phyloP scores from a whole-genome alignment of 2,888 invertebrate species.

The Dioctria rufipes region DNA sequence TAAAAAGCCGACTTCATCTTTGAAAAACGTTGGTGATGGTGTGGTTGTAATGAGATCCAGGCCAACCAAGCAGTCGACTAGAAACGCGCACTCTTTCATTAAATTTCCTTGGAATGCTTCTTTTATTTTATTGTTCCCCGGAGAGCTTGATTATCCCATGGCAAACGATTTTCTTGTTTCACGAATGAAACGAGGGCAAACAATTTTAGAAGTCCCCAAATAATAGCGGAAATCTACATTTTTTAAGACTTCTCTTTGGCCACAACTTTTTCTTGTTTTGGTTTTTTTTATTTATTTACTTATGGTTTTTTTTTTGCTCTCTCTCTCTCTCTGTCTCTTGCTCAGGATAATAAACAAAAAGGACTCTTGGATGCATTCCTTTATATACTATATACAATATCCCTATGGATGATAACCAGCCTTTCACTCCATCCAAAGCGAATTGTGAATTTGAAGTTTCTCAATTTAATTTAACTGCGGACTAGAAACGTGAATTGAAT shows the following conservation, averaged over 20 bases:
- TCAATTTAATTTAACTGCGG: constrained; percentile 3
- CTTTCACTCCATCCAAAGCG: neutral
- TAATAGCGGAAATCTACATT: constrained; percentile 21
- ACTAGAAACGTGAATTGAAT: neutral
- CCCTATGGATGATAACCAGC: neutral
- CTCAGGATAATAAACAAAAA: neutral
- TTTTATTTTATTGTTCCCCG: constrained; percentile 45
- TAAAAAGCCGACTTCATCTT: neutral
- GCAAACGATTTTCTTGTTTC: constrained; percentile 45
- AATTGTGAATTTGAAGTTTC: neutral
- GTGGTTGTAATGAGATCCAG: constrained; percentile 3
- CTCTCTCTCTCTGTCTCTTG: neutral
- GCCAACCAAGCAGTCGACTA: constrained; percentile 28
- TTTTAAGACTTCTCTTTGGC: neutral
- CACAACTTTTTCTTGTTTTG: neutral
- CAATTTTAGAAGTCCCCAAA: constrained; percentile 36
- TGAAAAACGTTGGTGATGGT: neutral
- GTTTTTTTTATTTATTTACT: neutral
- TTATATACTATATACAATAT: neutral
- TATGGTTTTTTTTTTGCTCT: neutral
- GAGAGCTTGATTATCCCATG: constrained; percentile 47
- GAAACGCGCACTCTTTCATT: constrained; percentile 40
- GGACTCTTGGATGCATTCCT: neutral
- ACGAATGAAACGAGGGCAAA: constrained; percentile 46
- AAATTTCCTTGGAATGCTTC: constrained; percentile 35